Percentiles rank a stretch among this genome's conserved stretches.
phyloP scores from a whole-genome alignment of 2,113 vertebrate genomes.

The Chaetodon auriga region DNA sequence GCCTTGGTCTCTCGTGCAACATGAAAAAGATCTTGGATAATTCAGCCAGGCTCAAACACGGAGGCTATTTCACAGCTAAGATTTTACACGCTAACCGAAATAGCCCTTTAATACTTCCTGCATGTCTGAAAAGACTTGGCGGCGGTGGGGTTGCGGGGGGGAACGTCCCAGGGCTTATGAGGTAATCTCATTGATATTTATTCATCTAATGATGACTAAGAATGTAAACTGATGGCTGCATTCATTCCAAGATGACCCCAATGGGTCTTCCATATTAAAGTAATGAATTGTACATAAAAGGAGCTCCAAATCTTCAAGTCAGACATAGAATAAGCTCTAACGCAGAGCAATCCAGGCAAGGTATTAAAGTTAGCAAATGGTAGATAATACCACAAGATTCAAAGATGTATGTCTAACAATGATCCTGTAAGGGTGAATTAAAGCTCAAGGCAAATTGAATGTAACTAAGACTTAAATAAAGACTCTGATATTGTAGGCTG shows the following conservation, averaged over 20 bases:
- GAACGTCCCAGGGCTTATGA: slow-evolving; percentile 76
- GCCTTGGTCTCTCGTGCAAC: slow-evolving; percentile 59
- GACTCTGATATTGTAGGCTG: slow-evolving; percentile 64
- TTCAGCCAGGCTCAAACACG: slow-evolving; percentile 60
- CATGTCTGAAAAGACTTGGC: slow-evolving; percentile 66
- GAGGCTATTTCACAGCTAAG: slow-evolving; percentile 69
- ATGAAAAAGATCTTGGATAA: slow-evolving; percentile 80
- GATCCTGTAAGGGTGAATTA: slow-evolving; percentile 78
- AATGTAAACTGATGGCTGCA: slow-evolving; percentile 79
- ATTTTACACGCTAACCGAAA: slow-evolving; percentile 73
- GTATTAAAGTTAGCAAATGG: slow-evolving; percentile 84
- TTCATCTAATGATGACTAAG: slow-evolving; percentile 84
- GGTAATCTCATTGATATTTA: slow-evolving; percentile 86
- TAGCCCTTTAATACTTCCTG: slow-evolving; percentile 74
- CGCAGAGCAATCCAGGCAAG: slow-evolving; percentile 77
- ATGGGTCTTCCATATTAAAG: slow-evolving; percentile 78
- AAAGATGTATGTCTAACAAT: slow-evolving; percentile 77
- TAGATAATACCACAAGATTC: slow-evolving; percentile 83
- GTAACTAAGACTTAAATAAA: slow-evolving; percentile 79
- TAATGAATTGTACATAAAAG: slow-evolving; percentile 81
- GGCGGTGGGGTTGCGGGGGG: slow-evolving; percentile 40
- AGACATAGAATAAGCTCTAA: slow-evolving; percentile 73
- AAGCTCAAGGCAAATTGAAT: slow-evolving; percentile 80
- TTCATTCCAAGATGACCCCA: slow-evolving; percentile 77
- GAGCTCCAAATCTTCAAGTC: slow-evolving; percentile 76